Evolutionary conservation across 2,888 invertebrate genomes (phyloP), one percentile per base, ranked within the genome.

Genomic region (Drosophila demipolita): DNA sequence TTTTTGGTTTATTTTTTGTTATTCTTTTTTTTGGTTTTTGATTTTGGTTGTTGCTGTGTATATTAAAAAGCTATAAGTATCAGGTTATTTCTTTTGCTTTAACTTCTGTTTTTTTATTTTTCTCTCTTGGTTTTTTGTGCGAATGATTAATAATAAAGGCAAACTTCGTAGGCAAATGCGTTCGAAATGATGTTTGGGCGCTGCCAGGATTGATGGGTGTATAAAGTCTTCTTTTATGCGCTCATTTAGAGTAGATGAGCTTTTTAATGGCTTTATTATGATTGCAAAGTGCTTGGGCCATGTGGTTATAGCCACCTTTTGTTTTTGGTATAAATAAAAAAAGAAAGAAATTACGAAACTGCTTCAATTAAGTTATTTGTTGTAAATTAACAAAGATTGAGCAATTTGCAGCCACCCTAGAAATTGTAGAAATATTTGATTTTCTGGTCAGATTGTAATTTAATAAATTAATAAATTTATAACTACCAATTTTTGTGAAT

Each of bases 21-120:
- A 38, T 26, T 26, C 45, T 57, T 48, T 8, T 59, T 32, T 58
- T 59, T 36, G 36, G 52, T 62, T 53, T 12, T 57, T 35, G 35
- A 12, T 36, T 54, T 59, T 36, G 42, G 59, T 62, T 53, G 11
- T 61, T 45, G 50, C 29, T 50, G n/a, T 57, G 75, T 83, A 73
- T 83, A 87, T 87, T 87, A 87, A 88, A 87, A 87, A 90, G 82
- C 87, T 82, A 87, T 90, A 90, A 86, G 75, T 85, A 83, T 80
- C 71, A 66, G 68, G 61, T 69, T 80, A 75, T 71, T 69, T 77
- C 67, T 72, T 59, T 73, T 40, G 54, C 48, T 55, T 59, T 59
- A 49, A 33, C 42, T 60, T 54, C 33, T 50, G 42, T 49, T 45
- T 49, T 65, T 54, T 64, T 54, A 29, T 29, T 42, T 55, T 80